Percentiles rank a stretch among this genome's conserved stretches.
phyloP scores from a whole-genome alignment of 2,797 vertebrate genomes.

The Poecilia wingei region DNA sequence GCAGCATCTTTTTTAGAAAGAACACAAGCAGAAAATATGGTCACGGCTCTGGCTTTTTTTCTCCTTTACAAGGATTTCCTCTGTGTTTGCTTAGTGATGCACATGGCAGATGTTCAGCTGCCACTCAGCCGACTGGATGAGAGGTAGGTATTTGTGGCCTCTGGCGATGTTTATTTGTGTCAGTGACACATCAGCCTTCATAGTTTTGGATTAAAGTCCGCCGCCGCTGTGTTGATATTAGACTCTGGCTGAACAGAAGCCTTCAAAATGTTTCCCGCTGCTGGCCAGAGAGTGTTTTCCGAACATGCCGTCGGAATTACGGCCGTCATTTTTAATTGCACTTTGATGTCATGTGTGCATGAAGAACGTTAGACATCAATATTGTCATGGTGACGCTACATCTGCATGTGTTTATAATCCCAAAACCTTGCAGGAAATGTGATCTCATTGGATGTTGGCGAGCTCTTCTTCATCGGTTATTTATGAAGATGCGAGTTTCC shows the following conservation, averaged over 20 bases:
- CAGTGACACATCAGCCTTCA: conserved; percentile 52
- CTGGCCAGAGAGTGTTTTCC: conserved; percentile 13
- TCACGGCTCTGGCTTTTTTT: conserved; percentile 18
- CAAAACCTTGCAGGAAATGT: neutral
- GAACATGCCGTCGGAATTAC: conserved; percentile 21
- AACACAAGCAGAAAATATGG: conserved; percentile 16
- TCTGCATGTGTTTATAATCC: neutral
- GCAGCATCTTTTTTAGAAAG: conserved; percentile 43
- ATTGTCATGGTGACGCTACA: neutral
- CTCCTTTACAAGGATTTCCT: conserved; percentile 23
- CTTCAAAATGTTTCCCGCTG: conserved; percentile 32
- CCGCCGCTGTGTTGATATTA: conserved; percentile 46
- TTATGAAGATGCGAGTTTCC: conserved; percentile 20
- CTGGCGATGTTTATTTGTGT: conserved; percentile 61
- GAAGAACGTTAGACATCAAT: neutral
- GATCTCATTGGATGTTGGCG: neutral
- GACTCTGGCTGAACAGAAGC: conserved; percentile 43
- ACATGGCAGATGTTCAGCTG: conserved; percentile 56
- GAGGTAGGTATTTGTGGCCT: conserved; percentile 61
- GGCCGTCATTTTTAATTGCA: conserved; percentile 14
- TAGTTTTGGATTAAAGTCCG: conserved; percentile 40
- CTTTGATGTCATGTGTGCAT: neutral
- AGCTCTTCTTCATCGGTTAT: neutral
- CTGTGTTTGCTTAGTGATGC: conserved; percentile 36
- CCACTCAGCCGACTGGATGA: conserved; percentile 47